Conservation (phyloP, 1,140 invertebrate species). For the Anoplophora glabripennis region DNA sequence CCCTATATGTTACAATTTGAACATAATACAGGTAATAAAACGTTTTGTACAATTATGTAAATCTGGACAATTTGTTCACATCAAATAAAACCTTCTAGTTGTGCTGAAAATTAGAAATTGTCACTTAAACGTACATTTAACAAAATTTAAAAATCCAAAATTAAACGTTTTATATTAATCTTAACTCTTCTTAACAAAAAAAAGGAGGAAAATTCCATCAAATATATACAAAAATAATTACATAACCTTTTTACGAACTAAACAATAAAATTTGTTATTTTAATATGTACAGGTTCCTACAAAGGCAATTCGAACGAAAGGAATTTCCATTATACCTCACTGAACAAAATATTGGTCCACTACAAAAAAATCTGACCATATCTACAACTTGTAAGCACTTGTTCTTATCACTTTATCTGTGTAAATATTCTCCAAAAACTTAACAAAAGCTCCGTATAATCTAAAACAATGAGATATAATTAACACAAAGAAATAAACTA, state of each 20-base stretch:
- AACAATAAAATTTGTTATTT: background rate
- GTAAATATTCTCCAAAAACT: no score
- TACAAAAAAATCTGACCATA: slow-evolving; percentile 16
- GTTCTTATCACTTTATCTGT: no score
- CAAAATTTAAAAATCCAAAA: background rate
- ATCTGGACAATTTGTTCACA: slow-evolving; percentile 14
- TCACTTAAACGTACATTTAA: background rate
- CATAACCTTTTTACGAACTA: background rate
- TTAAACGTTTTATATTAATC: background rate
- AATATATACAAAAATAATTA: slow-evolving; percentile 23
- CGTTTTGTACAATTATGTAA: background rate
- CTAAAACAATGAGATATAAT: slow-evolving; percentile 9
- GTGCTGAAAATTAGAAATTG: background rate
- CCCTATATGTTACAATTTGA: background rate
- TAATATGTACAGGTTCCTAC: background rate
- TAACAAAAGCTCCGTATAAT: no score
- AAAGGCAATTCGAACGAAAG: background rate
- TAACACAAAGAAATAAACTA: background rate
- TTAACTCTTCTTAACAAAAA: no score
- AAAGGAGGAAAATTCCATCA: slow-evolving; percentile 3
- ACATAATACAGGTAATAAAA: slow-evolving; percentile 4
- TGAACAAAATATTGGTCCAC: slow-evolving; percentile 28
- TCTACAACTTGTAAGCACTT: slow-evolving; percentile 26
- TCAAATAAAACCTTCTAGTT: background rate
- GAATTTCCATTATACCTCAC: background rate